Evolutionary conservation across 2,888 invertebrate species (phyloP).

Genomic region (Netelia inedita): DNA sequence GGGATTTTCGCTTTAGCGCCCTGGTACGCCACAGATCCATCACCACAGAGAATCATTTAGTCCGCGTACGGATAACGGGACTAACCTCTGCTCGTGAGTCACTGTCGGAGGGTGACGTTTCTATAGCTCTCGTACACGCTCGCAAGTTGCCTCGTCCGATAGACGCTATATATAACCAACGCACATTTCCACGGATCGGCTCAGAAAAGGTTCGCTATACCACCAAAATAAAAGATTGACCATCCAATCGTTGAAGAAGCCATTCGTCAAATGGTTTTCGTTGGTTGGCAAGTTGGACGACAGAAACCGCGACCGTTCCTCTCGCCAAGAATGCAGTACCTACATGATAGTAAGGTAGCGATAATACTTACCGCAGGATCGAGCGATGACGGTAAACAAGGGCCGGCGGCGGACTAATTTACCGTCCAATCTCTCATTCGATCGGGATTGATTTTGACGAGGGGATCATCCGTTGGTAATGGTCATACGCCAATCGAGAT

Average conservation of each 20-base stretch:
- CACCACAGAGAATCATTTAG: conserved; percentile 41
- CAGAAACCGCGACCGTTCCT: conserved; percentile 22
- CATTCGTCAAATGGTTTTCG: conserved; percentile 78
- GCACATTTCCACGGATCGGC: no score
- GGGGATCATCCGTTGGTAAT: no score
- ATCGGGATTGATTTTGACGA: no score
- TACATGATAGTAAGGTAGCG: conserved; percentile 8
- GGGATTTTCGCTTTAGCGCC: conserved; percentile 58
- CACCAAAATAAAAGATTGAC: conserved; percentile 72
- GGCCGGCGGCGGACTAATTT: background rate
- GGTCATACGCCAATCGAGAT: conserved; percentile 51
- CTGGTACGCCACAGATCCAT: conserved; percentile 36
- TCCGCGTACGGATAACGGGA: conserved; percentile 45
- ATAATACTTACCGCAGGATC: background rate
- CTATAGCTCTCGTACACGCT: conserved; percentile 10
- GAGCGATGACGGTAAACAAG: conserved; percentile 28
- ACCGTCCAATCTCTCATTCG: no score
- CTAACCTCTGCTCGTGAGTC: conserved; percentile 34
- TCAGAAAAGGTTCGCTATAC: conserved; percentile 59
- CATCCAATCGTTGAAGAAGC: conserved; percentile 60
- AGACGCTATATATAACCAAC: no score
- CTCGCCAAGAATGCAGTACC: background rate
- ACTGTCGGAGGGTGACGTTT: conserved; percentile 38
- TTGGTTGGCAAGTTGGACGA: conserved; percentile 37
- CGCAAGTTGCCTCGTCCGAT: no score